Conservation (phyloP, 2,113 vertebrate genomes). For the Spermophilus dauricus region DNA sequence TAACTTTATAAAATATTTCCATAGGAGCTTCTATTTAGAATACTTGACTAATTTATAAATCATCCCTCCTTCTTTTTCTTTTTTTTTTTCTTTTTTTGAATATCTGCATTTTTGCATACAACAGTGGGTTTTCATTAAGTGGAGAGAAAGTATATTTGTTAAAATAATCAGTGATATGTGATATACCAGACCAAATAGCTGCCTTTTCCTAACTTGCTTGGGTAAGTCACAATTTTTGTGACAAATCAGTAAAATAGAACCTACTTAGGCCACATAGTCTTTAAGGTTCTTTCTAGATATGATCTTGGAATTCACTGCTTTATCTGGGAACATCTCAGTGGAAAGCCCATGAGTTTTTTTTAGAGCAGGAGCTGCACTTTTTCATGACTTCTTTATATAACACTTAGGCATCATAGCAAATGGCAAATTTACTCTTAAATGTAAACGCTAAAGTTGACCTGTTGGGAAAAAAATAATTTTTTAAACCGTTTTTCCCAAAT, state of each 20-base stretch:
- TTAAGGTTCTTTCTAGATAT: conserved; percentile 3
- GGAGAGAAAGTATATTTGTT: not conserved
- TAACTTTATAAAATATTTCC: conserved; percentile 26
- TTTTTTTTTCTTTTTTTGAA: not conserved
- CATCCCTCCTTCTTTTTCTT: not conserved
- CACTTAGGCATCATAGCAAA: not conserved
- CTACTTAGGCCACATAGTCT: not conserved
- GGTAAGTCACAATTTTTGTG: not conserved
- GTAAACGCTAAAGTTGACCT: not conserved
- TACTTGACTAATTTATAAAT: not conserved
- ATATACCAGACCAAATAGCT: not conserved
- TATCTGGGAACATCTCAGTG: not conserved
- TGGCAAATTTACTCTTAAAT: not conserved
- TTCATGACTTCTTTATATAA: not conserved
- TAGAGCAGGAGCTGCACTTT: conserved; percentile 20
- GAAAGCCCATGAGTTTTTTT: not conserved
- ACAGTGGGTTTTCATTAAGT: not conserved
- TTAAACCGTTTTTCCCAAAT: not conserved
- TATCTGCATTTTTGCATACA: conserved; percentile 10
- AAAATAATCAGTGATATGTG: not conserved
- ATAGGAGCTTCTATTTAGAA: not conserved
- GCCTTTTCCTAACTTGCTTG: conserved; percentile 15
- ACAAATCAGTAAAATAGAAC: conserved; percentile 6
- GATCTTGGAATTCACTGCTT: not conserved
- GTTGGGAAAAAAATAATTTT: not conserved